phyloP scores from a whole-genome alignment of 2,888 invertebrate species.

The Auanema sp. region DNA sequence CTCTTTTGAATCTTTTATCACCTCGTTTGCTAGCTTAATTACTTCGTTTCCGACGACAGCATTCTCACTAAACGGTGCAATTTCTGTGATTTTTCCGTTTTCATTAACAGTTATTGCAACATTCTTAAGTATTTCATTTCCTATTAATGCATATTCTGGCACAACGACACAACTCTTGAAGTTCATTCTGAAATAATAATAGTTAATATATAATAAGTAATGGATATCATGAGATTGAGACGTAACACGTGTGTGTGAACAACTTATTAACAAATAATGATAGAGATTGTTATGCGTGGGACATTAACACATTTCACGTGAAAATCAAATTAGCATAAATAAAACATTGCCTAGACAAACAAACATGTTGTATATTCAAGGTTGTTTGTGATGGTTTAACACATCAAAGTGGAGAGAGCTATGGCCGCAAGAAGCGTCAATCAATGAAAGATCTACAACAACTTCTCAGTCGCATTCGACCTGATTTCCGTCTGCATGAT shows the following conservation, averaged over 20 bases:
- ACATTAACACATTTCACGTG: too few species aligned
- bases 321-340: too few species aligned
- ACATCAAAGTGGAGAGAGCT: constrained; percentile 29
- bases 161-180: not conserved
- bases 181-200: not conserved
- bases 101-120: constrained; percentile 25
- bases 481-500: constrained; percentile 1
- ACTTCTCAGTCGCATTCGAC: not conserved
- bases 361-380: constrained; percentile 20
- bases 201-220: too few species aligned
- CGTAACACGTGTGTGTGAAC: too few species aligned
- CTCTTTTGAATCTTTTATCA: too few species aligned
- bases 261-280: too few species aligned
- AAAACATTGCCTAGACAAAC: not conserved
- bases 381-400: constrained; percentile 36
- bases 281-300: too few species aligned
- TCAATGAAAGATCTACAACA: constrained; percentile 9
- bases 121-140: constrained; percentile 35
- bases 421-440: constrained; percentile 29
- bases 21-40: constrained; percentile 6
- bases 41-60: not conserved
- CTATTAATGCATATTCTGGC: constrained; percentile 28
- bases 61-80: constrained; percentile 4
- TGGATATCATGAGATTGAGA: too few species aligned
- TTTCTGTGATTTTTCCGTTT: constrained; percentile 21